phyloP scores from a whole-genome alignment of 1,140 invertebrate species.

The Cotesia vestalis region DNA sequence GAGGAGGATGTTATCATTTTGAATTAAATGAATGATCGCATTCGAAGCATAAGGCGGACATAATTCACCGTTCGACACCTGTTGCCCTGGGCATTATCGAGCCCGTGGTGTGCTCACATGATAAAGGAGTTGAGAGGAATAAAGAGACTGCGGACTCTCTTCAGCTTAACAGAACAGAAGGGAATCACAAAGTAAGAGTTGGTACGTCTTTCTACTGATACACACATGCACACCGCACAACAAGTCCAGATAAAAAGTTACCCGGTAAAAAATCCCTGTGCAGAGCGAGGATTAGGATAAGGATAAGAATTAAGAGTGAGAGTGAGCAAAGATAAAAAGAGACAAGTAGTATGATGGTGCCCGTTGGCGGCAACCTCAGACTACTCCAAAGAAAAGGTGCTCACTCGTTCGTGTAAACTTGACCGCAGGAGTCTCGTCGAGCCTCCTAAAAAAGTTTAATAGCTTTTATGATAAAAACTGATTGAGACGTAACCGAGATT shows the following conservation, averaged over 20 bases:
- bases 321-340: neutral
- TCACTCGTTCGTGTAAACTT: slow-evolving; percentile 27
- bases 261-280: no score
- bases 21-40: slow-evolving; percentile 30
- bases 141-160: no score
- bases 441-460: slow-evolving; percentile 29
- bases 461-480: slow-evolving; percentile 24
- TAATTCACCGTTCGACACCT: slow-evolving; percentile 36
- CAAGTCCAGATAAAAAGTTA: no score
- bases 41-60: slow-evolving; percentile 25
- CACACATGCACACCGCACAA: no score
- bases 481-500: slow-evolving; percentile 31
- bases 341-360: neutral
- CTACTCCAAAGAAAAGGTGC: slow-evolving; percentile 15
- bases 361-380: slow-evolving; percentile 3
- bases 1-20: slow-evolving; percentile 24
- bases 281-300: no score
- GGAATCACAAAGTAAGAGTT: no score
- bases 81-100: slow-evolving; percentile 30
- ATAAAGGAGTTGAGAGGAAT: slow-evolving; percentile 1
- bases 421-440: slow-evolving; percentile 19
- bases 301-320: no score
- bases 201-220: no score
- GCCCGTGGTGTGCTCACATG: neutral
- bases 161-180: no score